Conservation (phyloP, 1,140 invertebrate genomes). For the Paralvinella palmiformis region DNA sequence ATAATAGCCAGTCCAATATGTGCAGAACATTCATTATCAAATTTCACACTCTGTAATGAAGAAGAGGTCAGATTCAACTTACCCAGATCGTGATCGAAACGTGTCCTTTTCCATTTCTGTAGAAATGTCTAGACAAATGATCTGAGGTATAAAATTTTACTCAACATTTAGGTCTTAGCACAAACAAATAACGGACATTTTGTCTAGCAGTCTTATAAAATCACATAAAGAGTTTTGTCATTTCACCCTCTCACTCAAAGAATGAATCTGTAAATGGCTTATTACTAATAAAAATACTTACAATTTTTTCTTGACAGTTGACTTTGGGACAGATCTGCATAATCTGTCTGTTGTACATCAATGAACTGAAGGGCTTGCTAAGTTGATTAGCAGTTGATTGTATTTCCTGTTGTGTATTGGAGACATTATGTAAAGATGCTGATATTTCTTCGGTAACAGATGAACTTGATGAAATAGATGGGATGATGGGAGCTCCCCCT, state of each 20-base stretch:
- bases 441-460: too few species aligned
- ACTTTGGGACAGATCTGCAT: conserved; percentile 30
- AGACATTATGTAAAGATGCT: not conserved
- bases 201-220: not conserved
- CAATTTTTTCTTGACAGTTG: conserved; percentile 45
- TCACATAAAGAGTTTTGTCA: not conserved
- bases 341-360: not conserved
- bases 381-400: not conserved
- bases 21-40: too few species aligned
- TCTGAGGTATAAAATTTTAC: conserved; percentile 36
- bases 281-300: conserved; percentile 23
- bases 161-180: not conserved
- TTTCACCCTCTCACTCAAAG: not conserved
- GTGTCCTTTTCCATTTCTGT: conserved; percentile 57
- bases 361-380: not conserved
- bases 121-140: conserved; percentile 62
- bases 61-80: too few species aligned
- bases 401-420: not conserved
- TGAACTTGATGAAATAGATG: too few species aligned
- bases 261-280: not conserved
- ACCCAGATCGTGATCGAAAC: conserved; percentile 57
- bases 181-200: not conserved
- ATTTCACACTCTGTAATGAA: too few species aligned
- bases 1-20: too few species aligned
- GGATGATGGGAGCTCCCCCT: too few species aligned